These are phyloP conservation scores for Metaphire vulgaris DNA, from an alignment of 1,140 invertebrate species.

Conservation along the genomic window DNA sequence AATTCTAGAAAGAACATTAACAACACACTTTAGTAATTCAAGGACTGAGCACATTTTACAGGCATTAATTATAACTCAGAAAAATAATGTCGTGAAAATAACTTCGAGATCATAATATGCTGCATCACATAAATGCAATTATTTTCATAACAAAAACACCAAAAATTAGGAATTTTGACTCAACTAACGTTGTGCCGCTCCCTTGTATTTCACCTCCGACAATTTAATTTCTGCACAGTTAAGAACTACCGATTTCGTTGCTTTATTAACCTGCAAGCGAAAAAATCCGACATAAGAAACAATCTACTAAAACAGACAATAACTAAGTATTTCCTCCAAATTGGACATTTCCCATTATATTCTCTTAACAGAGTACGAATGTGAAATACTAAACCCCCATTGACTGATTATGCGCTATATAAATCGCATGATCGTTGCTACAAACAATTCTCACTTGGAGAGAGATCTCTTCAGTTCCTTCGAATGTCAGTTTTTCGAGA, in stretches of 20 bases:
- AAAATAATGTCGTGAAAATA: background rate
- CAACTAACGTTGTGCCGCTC: background rate
- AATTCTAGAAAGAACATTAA: slow-evolving; percentile 11
- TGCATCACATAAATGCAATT: background rate
- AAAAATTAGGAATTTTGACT: background rate
- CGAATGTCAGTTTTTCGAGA: slow-evolving; percentile 71
- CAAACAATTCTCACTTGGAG: slow-evolving; percentile 66
- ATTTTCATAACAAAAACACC: background rate
- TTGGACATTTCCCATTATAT: too few relatives aligned
- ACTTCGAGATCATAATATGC: background rate
- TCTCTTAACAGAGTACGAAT: too few relatives aligned
- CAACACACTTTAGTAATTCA: background rate
- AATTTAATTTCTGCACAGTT: slow-evolving; percentile 33
- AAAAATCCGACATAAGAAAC: slow-evolving; percentile 27
- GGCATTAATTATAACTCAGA: background rate
- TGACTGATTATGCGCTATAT: too few relatives aligned
- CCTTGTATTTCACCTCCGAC: background rate
- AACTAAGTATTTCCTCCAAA: background rate
- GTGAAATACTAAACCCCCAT: too few relatives aligned
- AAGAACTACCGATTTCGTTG: slow-evolving; percentile 20
- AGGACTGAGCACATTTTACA: too few relatives aligned
- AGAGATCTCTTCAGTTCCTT: slow-evolving; percentile 68
- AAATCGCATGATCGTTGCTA: too few relatives aligned
- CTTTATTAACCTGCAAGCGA: background rate
- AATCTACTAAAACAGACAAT: slow-evolving; percentile 5